Base-by-base conservation (phyloP, 2,113 vertebrate species). In the Desmodus rotundus region DNA sequence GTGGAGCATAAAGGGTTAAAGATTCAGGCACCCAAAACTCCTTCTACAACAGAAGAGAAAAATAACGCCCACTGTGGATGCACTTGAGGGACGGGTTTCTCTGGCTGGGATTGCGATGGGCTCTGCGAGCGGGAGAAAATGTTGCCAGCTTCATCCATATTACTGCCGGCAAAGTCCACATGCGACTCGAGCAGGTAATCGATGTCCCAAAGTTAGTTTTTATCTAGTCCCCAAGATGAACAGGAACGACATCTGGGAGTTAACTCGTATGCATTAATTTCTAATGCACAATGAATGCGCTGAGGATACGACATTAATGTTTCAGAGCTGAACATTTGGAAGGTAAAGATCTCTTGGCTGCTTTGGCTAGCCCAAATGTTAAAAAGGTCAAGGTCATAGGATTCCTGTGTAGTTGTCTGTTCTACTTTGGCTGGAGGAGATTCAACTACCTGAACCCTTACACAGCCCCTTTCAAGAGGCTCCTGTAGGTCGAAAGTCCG, bases 31-130 rank as follows among this genome's bases (percentile, higher is more conserved):
- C 77, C 14, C 73, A 92, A 94, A 95, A 63, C 76, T 92, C 90
- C 61, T 45, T 87, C 70, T 56, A 31, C 31, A 52, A 70, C 87
- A 83, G 94, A 95, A 97, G 93, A 94, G 93, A 97, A 96, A 92
- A 97, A 94, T 97, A 97, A 96, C 65, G 70, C 93, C 95, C 87
- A 90, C 84, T 96, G 93, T 73, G 1, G 89, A 96, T 73, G 92
- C 92, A 97, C 96, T 95, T 94, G 96, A 97, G 96, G 97, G 96
- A 92, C 96, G 96, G 97, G 96, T 96, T 97, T 94, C 97, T 93
- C 77, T 81, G 89, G 96, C 92, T 56, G 85, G 95, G 93, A 93
- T 93, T 95, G 97, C 91, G 97, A 97, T 89, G 2, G 88, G 89
- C 95, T 80, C 94, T 97, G 95, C 86, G 91, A 97, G 96, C 88